Base-by-base conservation (phyloP, 2,888 invertebrate genomes). In the Barypeithes pellucidus region DNA sequence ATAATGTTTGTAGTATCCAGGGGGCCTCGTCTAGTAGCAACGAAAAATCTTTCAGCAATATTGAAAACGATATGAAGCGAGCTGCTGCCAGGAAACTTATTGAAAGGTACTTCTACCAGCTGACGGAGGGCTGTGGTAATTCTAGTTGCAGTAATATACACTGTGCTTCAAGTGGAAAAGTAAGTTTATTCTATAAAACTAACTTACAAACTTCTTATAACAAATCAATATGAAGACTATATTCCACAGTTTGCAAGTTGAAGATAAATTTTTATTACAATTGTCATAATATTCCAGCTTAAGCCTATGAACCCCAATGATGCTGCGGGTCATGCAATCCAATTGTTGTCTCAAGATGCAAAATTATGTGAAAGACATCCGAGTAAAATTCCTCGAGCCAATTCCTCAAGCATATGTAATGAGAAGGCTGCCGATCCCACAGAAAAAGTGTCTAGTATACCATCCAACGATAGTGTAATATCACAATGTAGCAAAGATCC, bases 61-160 rank as follows among this genome's bases (percentile, higher is more conserved):
- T 87, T 79, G 88, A 89, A 78, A 90, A 90, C 88, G 91, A 90
- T 81, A 92, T 92, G 92, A 92, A 92, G 87, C 89, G 93, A 65
- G 91, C 91, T 71, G 91, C 92, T 52, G 96, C 95, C 45, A 95
- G 92, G 86, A 93, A 94, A 85, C 88, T 96, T 77, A 97, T 97
- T 78, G 95, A 96, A 86, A 90, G 95, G 82, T 97, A 97, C 87
- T 97, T 97, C 86, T 95, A 95, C 87, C 96, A 97, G 87, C 88
- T 97, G 77, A 92, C 94, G 47, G 94, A 96, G 85, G 97, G 97
- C 79, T 97, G 97, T 87, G 97, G 97, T 22, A 95, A 95, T 86
- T 89, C 91, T n/a, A 89, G 90, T 81, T 97, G 97, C 86, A 90
- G 91, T 82, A 97, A 97, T 87, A 90, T 91, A 82, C 90, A 92